Evolutionary conservation across 2,797 vertebrate genomes (phyloP).

Genomic region (Halcyon chelicuti): DNA sequence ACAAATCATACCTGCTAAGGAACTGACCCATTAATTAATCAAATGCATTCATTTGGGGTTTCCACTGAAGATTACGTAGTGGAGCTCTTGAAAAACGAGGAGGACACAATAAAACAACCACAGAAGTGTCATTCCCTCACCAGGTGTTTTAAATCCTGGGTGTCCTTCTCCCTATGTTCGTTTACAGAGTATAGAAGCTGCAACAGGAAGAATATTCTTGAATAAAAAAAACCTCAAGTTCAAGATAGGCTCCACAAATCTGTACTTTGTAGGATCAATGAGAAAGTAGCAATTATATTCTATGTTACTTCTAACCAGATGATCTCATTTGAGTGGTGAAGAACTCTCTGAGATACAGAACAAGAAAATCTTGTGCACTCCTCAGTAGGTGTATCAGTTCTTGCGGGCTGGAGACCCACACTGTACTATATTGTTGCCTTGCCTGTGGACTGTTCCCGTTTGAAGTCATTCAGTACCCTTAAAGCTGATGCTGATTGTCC

Average conservation of each 20-base stretch:
- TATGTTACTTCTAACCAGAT: not conserved
- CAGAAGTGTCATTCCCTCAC: not conserved
- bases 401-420: not conserved
- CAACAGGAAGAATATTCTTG: not conserved
- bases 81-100: not conserved
- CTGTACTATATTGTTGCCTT: not conserved
- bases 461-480: not conserved
- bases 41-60: constrained; percentile 1
- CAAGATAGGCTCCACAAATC: not conserved
- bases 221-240: not conserved
- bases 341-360: not conserved
- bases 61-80: not conserved
- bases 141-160: not conserved
- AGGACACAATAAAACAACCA: not conserved
- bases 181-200: not conserved
- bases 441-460: not conserved
- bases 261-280: not conserved
- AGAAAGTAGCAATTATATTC: not conserved
- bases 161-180: not conserved
- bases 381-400: not conserved
- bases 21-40: not conserved
- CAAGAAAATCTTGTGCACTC: constrained; percentile 2
- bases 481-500: not conserved
- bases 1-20: not conserved
- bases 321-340: not conserved